These are phyloP conservation scores for Gambusia holbrooki DNA, from an alignment of 2,113 vertebrate species.

Conservation along the genomic window DNA sequence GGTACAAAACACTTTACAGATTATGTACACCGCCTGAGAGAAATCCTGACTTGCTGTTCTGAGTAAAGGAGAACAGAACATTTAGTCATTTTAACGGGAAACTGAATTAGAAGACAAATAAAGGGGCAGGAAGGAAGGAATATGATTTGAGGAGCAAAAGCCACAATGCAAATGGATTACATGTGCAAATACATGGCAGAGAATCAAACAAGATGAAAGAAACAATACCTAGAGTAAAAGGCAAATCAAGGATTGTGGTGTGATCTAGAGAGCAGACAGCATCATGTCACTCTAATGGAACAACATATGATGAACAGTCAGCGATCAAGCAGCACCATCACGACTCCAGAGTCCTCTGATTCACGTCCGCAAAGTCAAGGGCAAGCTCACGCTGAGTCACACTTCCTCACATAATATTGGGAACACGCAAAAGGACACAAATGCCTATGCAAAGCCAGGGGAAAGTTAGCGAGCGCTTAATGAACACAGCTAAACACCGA, in stretches of 20 bases:
- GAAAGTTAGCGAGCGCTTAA: not conserved
- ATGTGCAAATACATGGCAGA: not conserved
- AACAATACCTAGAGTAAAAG: slow-evolving; percentile 33
- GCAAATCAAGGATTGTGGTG: slow-evolving; percentile 2
- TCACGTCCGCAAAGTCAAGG: slow-evolving; percentile 28
- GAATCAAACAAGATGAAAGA: not conserved
- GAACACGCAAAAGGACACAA: slow-evolving; percentile 9
- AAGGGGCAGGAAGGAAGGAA: slow-evolving; percentile 37
- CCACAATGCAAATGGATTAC: slow-evolving; percentile 1
- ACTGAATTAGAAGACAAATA: slow-evolving; percentile 29
- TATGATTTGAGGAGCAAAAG: slow-evolving; percentile 23
- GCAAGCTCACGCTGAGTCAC: slow-evolving; percentile 48
- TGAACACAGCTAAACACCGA: not conserved
- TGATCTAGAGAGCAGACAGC: slow-evolving; percentile 47
- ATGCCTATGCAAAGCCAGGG: not conserved
- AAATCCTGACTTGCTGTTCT: slow-evolving; percentile 40
- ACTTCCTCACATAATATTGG: slow-evolving; percentile 37
- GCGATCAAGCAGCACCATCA: slow-evolving; percentile 25
- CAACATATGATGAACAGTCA: slow-evolving; percentile 37
- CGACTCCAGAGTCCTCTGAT: slow-evolving; percentile 41
- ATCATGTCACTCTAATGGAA: slow-evolving; percentile 48
- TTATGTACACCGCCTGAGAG: slow-evolving; percentile 18
- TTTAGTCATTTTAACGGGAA: slow-evolving; percentile 38
- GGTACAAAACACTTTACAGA: not conserved
- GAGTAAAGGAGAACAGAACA: slow-evolving; percentile 51